Percentiles rank a stretch among this genome's conserved stretches.
phyloP scores from a whole-genome alignment of 2,797 vertebrate genomes.

The Octomys mimax region DNA sequence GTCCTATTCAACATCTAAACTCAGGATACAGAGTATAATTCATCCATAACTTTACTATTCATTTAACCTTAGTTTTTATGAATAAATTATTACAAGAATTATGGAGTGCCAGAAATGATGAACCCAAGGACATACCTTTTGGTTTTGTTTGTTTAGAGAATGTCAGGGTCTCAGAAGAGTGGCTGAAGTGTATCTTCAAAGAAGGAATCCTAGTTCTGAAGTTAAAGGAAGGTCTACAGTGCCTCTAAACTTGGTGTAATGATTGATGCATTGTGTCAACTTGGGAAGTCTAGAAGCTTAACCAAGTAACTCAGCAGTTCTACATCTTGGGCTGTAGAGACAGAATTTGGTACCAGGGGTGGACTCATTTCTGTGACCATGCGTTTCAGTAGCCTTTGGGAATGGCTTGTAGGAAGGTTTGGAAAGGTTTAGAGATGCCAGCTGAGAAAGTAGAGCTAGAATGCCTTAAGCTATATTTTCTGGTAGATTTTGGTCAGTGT shows the following conservation, averaged over 20 bases:
- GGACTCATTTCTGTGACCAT: not conserved
- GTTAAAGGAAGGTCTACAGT: not conserved
- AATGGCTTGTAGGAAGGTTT: not conserved
- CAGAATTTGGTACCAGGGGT: not conserved
- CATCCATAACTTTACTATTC: constrained; percentile 18
- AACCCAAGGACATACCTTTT: constrained; percentile 47
- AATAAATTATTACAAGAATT: not conserved
- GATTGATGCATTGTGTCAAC: not conserved
- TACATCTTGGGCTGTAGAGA: not conserved
- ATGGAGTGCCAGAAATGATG: not conserved
- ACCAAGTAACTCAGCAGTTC: not conserved
- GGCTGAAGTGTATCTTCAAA: not conserved
- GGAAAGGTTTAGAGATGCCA: not conserved
- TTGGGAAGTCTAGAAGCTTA: not conserved
- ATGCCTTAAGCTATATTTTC: not conserved
- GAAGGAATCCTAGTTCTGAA: not conserved
- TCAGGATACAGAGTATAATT: constrained; percentile 23
- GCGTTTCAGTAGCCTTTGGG: not conserved
- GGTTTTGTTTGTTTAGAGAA: constrained; percentile 28
- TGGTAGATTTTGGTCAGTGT: not conserved
- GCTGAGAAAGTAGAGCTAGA: not conserved
- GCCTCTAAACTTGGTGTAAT: constrained; percentile 48
- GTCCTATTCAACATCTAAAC: constrained; percentile 34
- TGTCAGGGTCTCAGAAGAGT: constrained; percentile 18
- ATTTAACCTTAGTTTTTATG: not conserved